Evolutionary conservation across 1,140 invertebrate species (phyloP), one percentile per base, ranked within the genome.

Genomic region (Colletes latitarsis): DNA sequence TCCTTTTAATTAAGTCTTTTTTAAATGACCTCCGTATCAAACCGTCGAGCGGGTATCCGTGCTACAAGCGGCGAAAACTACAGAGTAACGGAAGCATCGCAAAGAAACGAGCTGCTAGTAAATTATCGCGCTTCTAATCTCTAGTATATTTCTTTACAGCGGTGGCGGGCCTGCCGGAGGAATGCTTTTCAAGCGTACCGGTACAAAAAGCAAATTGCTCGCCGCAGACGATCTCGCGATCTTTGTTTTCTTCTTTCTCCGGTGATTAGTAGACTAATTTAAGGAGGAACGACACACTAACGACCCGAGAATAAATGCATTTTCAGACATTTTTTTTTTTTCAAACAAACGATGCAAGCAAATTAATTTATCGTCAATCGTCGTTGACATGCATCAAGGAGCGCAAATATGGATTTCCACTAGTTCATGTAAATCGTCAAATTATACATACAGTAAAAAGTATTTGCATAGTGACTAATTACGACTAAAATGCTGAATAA

Each of bases 1-100:
- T 81, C 82, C 84, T 78, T 85, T 87, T 86, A 87, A 87, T 86
- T 86, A 82, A 83, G 84, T 83, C 83, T 87, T 87, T 87, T 87
- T 74, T 52, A 53, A 69, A 80, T 74, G 77, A 64, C 64, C 41
- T 46, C 21, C 72, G 64, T 72, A 81, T 81, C 84, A 73, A 83
- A 70, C 67, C 49, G 73, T 60, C 58, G 66, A 12, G 52, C 49
- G 55, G 21, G 57, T 68, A 60, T 71, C 55, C 6, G 15, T 39
- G 10, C 43, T 84, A 58, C 52, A 74, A 46, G 62, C 64, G 39
- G 41, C 57, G 17, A 67, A 57, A 79, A 55, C 60, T 72, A 9
- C 49, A 55, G 53, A 74, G 57, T 52, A 73, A 64, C 77, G 77
- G 52, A 63, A 69, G 75, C 14, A n/a, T 39, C 19, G 62, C 60